Conservation (phyloP, 2,113 vertebrate genomes). For the Psettodes erumei region DNA sequence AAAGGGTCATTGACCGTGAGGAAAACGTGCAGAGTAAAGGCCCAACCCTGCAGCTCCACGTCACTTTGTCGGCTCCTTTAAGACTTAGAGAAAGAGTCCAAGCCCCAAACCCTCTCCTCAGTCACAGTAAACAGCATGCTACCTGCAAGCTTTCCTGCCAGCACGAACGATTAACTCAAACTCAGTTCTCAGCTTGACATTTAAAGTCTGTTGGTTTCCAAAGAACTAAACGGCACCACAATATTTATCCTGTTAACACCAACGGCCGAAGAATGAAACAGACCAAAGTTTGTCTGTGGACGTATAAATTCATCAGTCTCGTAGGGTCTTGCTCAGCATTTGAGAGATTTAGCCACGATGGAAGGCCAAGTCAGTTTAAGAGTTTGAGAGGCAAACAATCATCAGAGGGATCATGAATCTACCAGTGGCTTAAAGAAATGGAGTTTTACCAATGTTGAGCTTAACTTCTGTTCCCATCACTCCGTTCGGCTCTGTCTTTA, state of each 20-base stretch:
- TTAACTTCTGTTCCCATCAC: neutral
- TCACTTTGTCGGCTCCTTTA: neutral
- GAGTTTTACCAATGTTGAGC: conserved; percentile 12
- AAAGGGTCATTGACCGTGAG: neutral
- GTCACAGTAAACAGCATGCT: too few species aligned
- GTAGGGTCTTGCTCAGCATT: conserved; percentile 17
- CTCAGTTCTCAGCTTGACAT: neutral
- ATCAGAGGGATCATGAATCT: conserved; percentile 50
- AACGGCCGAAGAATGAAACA: neutral
- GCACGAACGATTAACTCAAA: neutral
- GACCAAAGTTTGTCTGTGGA: conserved; percentile 5
- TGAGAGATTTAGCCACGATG: conserved; percentile 17
- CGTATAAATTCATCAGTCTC: conserved; percentile 36
- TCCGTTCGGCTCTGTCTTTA: conserved; percentile 4
- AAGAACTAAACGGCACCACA: neutral
- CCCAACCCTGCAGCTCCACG: neutral
- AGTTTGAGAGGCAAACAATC: conserved; percentile 11
- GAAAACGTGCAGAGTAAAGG: neutral
- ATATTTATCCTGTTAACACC: neutral
- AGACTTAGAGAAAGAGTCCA: neutral
- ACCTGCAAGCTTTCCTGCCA: neutral
- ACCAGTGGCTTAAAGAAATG: conserved; percentile 31
- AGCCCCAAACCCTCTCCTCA: neutral
- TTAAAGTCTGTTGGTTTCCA: too few species aligned
- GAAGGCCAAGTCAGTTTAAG: conserved; percentile 29